These are phyloP conservation scores for Sturnira hondurensis DNA, from an alignment of 2,113 vertebrate genomes.

Conservation along the genomic window DNA sequence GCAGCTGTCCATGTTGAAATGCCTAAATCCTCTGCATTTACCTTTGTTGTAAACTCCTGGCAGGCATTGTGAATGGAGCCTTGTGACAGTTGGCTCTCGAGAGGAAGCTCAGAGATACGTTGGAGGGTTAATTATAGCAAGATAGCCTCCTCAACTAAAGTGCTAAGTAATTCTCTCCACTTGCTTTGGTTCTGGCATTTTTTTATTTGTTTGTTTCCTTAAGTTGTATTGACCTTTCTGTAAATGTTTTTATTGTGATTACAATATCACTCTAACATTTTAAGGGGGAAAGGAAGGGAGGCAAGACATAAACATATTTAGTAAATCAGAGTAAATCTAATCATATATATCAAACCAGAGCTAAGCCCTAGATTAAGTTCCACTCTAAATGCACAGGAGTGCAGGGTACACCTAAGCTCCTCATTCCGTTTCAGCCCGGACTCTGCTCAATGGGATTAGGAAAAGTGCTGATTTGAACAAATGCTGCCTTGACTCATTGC, in stretches of 20 bases:
- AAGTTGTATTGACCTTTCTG: not conserved
- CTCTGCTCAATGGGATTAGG: conserved; percentile 15
- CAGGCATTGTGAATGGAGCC: not conserved
- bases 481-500: conserved; percentile 47
- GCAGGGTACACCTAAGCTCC: not conserved
- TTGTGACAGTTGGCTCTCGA: not conserved
- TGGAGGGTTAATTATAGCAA: not conserved
- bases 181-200: not conserved
- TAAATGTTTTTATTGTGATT: not conserved
- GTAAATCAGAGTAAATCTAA: not conserved
- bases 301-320: not conserved
- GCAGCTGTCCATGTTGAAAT: not conserved
- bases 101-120: not conserved
- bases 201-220: not conserved
- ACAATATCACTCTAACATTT: not conserved
- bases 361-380: not conserved
- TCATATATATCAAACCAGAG: not conserved
- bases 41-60: not conserved
- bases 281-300: not conserved
- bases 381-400: not conserved
- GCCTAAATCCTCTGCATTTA: not conserved
- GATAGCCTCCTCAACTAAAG: not conserved
- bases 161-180: not conserved
- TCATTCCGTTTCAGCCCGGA: not conserved
- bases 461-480: conserved; percentile 23